Conservation (phyloP, 2,113 vertebrate genomes). For the Bothrops jararaca region DNA sequence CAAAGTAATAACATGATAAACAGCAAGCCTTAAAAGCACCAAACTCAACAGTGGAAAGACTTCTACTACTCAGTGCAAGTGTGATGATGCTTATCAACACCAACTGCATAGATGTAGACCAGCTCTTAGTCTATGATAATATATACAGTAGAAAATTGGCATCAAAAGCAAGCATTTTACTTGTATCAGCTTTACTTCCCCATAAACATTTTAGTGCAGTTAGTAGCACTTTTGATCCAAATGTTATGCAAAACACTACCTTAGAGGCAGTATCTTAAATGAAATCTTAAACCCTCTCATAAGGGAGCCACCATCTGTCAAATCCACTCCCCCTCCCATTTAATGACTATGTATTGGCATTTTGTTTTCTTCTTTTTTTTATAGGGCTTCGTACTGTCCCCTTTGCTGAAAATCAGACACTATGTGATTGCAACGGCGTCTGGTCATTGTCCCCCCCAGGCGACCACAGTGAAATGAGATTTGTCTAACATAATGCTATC, state of each 20-base stretch:
- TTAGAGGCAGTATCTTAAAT: slow-evolving; percentile 38
- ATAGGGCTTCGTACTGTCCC: slow-evolving; percentile 4
- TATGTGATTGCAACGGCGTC: fast-evolving
- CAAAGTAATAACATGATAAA: not conserved
- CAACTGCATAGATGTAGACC: not conserved
- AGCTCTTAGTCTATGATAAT: not conserved
- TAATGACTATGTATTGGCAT: slow-evolving; percentile 25
- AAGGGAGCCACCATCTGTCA: slow-evolving; percentile 39
- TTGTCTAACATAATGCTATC: slow-evolving; percentile 46
- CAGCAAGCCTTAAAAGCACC: not conserved
- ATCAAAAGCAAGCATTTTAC: not conserved
- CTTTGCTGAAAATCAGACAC: slow-evolving; percentile 2
- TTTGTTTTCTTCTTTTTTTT: slow-evolving; percentile 44
- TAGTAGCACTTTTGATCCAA: slow-evolving; percentile 20
- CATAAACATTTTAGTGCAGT: slow-evolving; percentile 2
- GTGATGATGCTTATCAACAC: not conserved
- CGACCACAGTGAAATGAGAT: slow-evolving; percentile 51
- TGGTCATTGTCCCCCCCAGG: not conserved
- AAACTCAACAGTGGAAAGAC: not conserved
- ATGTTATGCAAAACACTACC: slow-evolving; percentile 51
- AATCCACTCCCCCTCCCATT: slow-evolving; percentile 38
- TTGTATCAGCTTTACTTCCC: slow-evolving; percentile 23
- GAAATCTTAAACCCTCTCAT: slow-evolving; percentile 42
- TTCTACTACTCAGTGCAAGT: not conserved
- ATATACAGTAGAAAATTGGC: not conserved